Evolutionary conservation across 2,113 vertebrate species (phyloP).

Genomic region (Psephotus haematonotus): DNA sequence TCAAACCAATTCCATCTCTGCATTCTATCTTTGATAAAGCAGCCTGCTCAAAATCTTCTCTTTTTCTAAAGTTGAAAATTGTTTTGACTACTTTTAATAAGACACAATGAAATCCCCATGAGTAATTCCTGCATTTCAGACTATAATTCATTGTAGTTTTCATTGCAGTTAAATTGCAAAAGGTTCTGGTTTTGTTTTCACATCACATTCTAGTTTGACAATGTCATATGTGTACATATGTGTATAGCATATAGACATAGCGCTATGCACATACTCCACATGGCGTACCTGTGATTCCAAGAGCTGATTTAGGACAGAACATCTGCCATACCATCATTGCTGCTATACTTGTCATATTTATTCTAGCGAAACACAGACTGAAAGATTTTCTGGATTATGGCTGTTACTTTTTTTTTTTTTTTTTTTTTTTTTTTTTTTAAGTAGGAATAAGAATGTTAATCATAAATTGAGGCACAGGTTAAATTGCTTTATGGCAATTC

Average conservation of each 20-base stretch:
- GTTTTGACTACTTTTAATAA: neutral
- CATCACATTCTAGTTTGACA: neutral
- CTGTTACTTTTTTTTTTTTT: neutral
- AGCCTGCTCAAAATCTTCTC: neutral
- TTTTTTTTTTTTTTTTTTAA: neutral
- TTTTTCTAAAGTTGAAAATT: neutral
- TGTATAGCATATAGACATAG: neutral
- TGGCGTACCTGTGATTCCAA: neutral
- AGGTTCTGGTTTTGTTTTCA: slow-evolving; percentile 18
- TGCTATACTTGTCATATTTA: neutral
- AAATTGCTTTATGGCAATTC: neutral
- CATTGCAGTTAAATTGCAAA: neutral
- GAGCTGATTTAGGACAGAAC: neutral
- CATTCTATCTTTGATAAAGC: neutral
- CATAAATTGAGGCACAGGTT: neutral
- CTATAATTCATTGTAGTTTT: neutral
- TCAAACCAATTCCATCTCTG: neutral
- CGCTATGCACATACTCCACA: neutral
- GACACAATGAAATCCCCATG: neutral
- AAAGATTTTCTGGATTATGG: neutral
- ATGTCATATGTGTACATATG: neutral
- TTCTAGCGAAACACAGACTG: neutral
- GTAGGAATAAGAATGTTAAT: neutral
- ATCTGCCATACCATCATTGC: neutral
- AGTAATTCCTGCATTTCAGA: neutral